Evolutionary conservation across 2,113 vertebrate species (phyloP), one percentile per base, ranked within the genome.

Genomic region (Sinocyclocheilus maitianheensis): DNA sequence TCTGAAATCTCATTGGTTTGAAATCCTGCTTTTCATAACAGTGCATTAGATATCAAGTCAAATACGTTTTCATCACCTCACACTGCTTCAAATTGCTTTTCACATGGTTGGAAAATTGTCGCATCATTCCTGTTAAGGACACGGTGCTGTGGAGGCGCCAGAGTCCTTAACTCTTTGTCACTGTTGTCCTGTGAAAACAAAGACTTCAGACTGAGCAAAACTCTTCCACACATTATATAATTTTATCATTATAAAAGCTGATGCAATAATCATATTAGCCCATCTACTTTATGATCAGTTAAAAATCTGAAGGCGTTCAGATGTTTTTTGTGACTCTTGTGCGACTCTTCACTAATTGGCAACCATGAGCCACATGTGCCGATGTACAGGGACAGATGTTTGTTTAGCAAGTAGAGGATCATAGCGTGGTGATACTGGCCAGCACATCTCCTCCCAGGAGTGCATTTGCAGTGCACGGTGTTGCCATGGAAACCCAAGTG

Each of bases 81-180:
- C 7, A 26, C n/a, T 24, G 46, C 22, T 75, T 69, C 18, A 76
- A n/a, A 40, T 40, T 48, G 40, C 18, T n/a, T 76, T 76, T 80
- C 5, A 63, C 18, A n/a, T 24, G 53, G 20, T 14, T n/a, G 55
- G 53, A 63, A 60, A 80, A 20, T 62, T 48, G 48, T 24, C 13
- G 12, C 46, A n/a, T 77, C 13, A 53, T 20, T 77, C 13, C 26
- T 30, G 12, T 11, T n/a, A 76, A n/a, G n/a, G n/a, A n/a, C n/a
- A n/a, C n/a, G n/a, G n/a, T n/a, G n/a, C 93, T 90, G 90, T 91
- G 93, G 94, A 91, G 94, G 94, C 94, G 78, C 92, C 82, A 79
- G 88, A 77, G 91, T 30, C 88, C 91, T 92, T 82, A 86, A 65
- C 46, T 93, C 92, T 83, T 91, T 74, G 69, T 74, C 92, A 58